phyloP scores from a whole-genome alignment of 2,113 vertebrate species.

The Alces alces region DNA sequence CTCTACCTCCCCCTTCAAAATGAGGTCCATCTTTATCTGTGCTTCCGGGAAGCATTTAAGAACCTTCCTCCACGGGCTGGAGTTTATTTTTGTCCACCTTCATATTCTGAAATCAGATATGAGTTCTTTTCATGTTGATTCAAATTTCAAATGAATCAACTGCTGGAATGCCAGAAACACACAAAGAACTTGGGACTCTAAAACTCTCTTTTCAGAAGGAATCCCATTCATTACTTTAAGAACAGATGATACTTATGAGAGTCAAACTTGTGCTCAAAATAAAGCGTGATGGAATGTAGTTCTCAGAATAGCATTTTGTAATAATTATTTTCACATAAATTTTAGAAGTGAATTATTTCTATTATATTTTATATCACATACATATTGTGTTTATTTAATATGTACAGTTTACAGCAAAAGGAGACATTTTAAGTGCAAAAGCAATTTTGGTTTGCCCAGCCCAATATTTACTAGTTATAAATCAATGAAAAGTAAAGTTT shows the following conservation, averaged over 20 bases:
- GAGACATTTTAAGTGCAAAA: background rate
- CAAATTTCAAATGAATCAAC: background rate
- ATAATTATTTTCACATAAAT: background rate
- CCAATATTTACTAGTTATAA: background rate
- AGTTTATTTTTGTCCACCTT: background rate
- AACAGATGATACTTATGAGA: background rate
- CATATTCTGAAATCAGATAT: background rate
- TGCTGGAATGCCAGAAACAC: background rate
- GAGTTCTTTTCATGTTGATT: background rate
- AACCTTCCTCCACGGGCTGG: background rate
- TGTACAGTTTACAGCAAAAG: background rate
- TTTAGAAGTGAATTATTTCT: background rate
- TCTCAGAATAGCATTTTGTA: background rate
- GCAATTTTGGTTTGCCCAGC: background rate
- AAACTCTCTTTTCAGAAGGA: background rate
- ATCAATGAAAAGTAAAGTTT: background rate
- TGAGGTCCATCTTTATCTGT: background rate
- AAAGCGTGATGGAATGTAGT: background rate
- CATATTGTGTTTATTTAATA: background rate
- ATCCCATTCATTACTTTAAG: conserved; percentile 12
- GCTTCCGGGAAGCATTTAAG: background rate
- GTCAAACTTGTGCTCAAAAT: background rate
- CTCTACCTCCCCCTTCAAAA: too few relatives aligned
- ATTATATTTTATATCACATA: background rate
- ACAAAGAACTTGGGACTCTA: background rate